Conservation (phyloP, 2,797 vertebrate genomes). For the Myotis myotis region DNA sequence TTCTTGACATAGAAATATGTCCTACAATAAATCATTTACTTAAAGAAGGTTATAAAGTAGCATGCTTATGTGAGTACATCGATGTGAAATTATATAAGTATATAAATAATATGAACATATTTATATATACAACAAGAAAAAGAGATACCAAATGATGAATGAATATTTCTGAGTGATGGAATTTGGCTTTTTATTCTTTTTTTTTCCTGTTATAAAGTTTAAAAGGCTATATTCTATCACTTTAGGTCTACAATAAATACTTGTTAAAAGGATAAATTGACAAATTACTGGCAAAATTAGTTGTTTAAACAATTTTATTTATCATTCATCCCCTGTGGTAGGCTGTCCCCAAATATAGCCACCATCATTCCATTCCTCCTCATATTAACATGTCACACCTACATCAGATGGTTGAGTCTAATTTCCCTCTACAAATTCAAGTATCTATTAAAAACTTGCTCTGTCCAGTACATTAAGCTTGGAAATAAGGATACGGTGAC, state of each 20-base stretch:
- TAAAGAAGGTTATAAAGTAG: not conserved
- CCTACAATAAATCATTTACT: not conserved
- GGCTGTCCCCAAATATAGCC: not conserved
- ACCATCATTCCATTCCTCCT: not conserved
- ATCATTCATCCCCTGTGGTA: not conserved
- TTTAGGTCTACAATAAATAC: not conserved
- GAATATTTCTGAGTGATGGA: not conserved
- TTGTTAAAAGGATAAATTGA: not conserved
- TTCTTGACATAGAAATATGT: not conserved
- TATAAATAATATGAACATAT: not conserved
- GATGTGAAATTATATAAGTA: not conserved
- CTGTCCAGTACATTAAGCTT: not conserved
- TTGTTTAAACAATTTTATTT: not conserved
- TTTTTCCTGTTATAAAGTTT: not conserved
- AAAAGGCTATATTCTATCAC: not conserved
- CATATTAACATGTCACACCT: not conserved
- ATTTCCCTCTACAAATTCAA: not conserved
- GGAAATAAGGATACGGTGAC: not conserved
- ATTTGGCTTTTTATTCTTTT: not conserved
- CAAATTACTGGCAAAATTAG: not conserved
- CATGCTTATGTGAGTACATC: not conserved
- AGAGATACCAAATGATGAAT: not conserved
- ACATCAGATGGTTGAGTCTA: not conserved
- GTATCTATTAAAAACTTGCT: not conserved
- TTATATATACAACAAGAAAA: not conserved